Percentiles rank a stretch among this genome's conserved stretches.
Evolutionary conservation across 2,113 vertebrate genomes (phyloP).

Genomic region (Oceanites oceanicus): DNA sequence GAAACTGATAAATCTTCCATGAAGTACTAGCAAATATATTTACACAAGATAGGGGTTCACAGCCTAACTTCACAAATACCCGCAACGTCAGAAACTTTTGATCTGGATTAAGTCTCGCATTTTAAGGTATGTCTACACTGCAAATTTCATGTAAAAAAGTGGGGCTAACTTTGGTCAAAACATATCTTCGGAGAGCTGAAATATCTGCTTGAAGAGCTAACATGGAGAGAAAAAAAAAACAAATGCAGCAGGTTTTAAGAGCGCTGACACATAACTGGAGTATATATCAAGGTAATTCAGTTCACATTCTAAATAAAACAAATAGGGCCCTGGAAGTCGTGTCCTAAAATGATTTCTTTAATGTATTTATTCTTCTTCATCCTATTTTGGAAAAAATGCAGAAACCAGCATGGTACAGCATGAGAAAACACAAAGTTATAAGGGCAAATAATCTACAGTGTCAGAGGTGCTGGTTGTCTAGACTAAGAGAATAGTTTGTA

Average conservation of each 20-base stretch:
- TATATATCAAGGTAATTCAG: not conserved
- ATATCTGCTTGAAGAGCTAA: not conserved
- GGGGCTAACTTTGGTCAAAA: not conserved
- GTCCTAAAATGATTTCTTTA: not conserved
- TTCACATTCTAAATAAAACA: not conserved
- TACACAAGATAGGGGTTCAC: conserved; percentile 14
- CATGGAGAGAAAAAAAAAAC: not conserved
- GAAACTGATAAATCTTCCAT: conserved; percentile 15
- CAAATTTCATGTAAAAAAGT: not conserved
- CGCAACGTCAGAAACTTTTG: not conserved
- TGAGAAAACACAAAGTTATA: not conserved
- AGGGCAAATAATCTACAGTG: not conserved
- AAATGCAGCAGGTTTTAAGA: not conserved
- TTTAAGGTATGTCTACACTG: conserved; percentile 23
- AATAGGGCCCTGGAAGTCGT: not conserved
- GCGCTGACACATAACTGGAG: not conserved
- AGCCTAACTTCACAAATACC: not conserved
- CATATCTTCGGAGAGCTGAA: not conserved
- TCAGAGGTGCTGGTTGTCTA: not conserved
- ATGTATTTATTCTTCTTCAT: not conserved
- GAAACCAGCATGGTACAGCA: not conserved
- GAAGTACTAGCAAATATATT: conserved; percentile 38
- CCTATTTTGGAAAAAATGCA: not conserved
- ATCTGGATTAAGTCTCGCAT: not conserved
- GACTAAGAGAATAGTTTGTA: not conserved